phyloP scores from a whole-genome alignment of 2,113 vertebrate genomes.

The Pristiophorus japonicus region DNA sequence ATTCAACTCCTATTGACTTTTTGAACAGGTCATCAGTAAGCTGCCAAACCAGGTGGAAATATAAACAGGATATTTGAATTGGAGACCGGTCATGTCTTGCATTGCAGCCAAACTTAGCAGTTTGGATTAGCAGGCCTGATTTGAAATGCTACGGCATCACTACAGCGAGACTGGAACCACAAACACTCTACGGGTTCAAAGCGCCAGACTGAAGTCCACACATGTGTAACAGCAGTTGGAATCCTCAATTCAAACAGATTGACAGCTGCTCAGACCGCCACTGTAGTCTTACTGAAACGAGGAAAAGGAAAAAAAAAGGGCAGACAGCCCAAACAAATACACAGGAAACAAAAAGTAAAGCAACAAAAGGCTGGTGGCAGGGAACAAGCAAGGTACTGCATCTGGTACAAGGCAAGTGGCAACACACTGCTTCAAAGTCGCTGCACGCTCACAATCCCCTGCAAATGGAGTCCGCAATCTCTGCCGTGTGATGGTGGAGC shows the following conservation, averaged over 20 bases:
- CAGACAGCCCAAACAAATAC: not conserved
- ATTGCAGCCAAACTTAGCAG: not conserved
- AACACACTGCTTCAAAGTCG: not conserved
- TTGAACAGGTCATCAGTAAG: not conserved
- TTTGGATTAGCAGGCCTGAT: not conserved
- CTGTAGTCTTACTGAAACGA: not conserved
- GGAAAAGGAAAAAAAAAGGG: not conserved
- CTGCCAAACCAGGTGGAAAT: not conserved
- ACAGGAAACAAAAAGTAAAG: not conserved
- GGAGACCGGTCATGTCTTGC: not conserved
- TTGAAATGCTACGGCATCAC: not conserved
- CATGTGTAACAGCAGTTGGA: not conserved
- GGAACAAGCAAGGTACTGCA: not conserved
- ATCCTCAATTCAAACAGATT: not conserved
- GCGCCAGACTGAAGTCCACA: not conserved
- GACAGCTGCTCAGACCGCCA: not conserved
- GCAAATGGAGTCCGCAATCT: not conserved
- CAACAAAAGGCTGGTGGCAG: not conserved
- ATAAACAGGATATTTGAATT: not conserved
- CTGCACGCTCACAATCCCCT: not conserved
- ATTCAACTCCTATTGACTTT: not conserved
- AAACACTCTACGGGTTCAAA: not conserved
- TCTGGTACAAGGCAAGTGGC: not conserved
- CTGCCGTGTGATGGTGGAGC: not conserved
- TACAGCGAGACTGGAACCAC: not conserved